Evolutionary conservation across 2,888 invertebrate species (phyloP), one percentile per base, ranked within the genome.

Genomic region (Pemphredon lugubris): DNA sequence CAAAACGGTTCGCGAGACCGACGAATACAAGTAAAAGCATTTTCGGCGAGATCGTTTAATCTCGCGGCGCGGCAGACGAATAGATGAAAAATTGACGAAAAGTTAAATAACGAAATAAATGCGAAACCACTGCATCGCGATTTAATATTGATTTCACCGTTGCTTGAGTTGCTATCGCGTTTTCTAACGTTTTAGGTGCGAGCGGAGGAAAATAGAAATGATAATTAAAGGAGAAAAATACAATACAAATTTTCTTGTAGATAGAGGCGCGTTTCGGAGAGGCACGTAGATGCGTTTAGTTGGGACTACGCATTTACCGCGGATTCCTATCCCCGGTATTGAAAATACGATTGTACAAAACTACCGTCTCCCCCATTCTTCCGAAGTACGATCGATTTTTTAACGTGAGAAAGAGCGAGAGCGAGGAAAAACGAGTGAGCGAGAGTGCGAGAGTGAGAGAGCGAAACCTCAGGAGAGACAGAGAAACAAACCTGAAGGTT

Each of bases 311-410:
- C n/a, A n/a, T 34, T 9, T 7, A n/a, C 34, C 34, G 34, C n/a
- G 34, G n/a, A 34, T 34, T 11, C n/a, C n/a, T 1, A 11, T n/a
- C 4, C 34, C 1, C 34, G 34, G 9, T 34, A n/a, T 2, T 2
- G 34, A 34, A 30, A 40, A 44, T 16, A 11, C 18, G 30, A 48
- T 54, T 64, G 58, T 55, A 60, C 16, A 45, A 34, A 67, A 6
- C 45, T 32, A 30, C 14, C 20, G 21, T 40, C 40, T 45, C 37
- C 47, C 47, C 48, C 48, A n/a, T 47, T 26, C 47, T 30, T 66
- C 66, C 18, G 21, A 13, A 34, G 14, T 65, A 53, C 40, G 42
- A 53, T 42, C 51, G 20, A 68, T 55, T 60, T 58, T 71, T 26
- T 47, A 30, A 4, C 4, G 11, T 13, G 16, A 30, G 44, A 40